Conservation (phyloP, 2,888 invertebrate genomes). For the Nomada ruficornis region DNA sequence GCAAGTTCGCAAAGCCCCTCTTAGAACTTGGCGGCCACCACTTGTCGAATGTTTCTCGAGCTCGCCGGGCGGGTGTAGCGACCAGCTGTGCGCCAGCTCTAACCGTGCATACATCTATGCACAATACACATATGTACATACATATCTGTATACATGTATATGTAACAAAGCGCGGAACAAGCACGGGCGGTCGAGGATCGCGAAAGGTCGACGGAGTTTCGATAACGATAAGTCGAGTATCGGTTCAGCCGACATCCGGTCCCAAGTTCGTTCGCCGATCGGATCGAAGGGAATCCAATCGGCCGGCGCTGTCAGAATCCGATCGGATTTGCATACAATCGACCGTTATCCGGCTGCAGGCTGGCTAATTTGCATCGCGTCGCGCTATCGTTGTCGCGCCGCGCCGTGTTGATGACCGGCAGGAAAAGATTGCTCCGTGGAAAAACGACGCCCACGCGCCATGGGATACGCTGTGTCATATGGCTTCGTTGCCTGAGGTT, state of each 20-base stretch:
- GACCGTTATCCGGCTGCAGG: slow-evolving; percentile 68
- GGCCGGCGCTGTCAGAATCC: slow-evolving; percentile 64
- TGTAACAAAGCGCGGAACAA: neutral
- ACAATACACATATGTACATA: no score
- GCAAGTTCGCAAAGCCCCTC: slow-evolving; percentile 19
- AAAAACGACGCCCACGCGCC: slow-evolving; percentile 33
- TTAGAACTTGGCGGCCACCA: neutral
- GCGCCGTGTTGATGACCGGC: slow-evolving; percentile 53
- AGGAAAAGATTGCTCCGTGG: neutral
- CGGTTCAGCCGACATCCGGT: slow-evolving; percentile 61
- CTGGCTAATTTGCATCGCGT: slow-evolving; percentile 68
- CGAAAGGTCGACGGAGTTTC: slow-evolving; percentile 44
- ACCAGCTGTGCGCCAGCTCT: neutral
- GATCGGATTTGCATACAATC: slow-evolving; percentile 76
- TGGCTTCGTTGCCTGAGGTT: neutral
- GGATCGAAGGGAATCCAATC: slow-evolving; percentile 59
- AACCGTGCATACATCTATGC: no score
- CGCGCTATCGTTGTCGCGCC: slow-evolving; percentile 53
- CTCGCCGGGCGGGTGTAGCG: neutral
- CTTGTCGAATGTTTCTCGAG: slow-evolving; percentile 4
- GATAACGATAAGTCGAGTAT: slow-evolving; percentile 66
- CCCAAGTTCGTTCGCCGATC: slow-evolving; percentile 51
- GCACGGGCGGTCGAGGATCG: neutral
- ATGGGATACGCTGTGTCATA: neutral
- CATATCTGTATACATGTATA: no score